Base-by-base conservation (phyloP, 2,113 vertebrate genomes). In the Gobius niger region DNA sequence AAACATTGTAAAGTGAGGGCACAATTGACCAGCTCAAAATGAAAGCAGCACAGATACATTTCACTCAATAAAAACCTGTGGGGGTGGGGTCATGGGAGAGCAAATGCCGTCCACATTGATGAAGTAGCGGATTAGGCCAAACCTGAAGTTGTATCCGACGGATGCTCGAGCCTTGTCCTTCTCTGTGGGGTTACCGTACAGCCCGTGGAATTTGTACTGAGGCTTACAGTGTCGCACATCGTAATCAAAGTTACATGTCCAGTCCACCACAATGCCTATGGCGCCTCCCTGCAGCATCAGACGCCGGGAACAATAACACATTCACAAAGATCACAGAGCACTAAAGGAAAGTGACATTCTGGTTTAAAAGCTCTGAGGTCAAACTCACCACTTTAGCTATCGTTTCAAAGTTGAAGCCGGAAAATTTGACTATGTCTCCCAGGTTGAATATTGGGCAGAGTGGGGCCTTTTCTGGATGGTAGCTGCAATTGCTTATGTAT, bases 91-190 rank as follows among this genome's bases (percentile, higher is more conserved):
- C 16, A 44, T n/a, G 15, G 40, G 19, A 56, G 57, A 60, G 34
- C 13, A 24, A 60, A 42, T 42, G n/a, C 9, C 15, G 15, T 42
- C 7, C 5, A 41, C 15, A 9, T 7, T 40, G 54, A 7, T 7
- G 9, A 34, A n/a, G 60, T 13, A 47, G 7, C 34, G 2, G 4
- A 18, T 14, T 14, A 2, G 42, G 4, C 68, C 76, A 53, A 72
- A 98, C 98, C 98, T 96, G 90, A 99, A 99, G 77, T 98, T 99
- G 90, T 97, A 99, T 44, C 98, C 96, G 0, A 91, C 85, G 13
- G 97, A 97, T 10, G 95, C 82, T 57, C 64, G 77, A 70, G 59
- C 42, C 0, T 89, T 89, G 9, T 94, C 94, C 5, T 82, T 80
- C 0, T 93, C 93, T 0, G 69, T 81, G 2, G 92, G 90, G 5